Evolutionary conservation across 2,113 vertebrate species (phyloP).

Genomic region (Coregonus clupeaformis): DNA sequence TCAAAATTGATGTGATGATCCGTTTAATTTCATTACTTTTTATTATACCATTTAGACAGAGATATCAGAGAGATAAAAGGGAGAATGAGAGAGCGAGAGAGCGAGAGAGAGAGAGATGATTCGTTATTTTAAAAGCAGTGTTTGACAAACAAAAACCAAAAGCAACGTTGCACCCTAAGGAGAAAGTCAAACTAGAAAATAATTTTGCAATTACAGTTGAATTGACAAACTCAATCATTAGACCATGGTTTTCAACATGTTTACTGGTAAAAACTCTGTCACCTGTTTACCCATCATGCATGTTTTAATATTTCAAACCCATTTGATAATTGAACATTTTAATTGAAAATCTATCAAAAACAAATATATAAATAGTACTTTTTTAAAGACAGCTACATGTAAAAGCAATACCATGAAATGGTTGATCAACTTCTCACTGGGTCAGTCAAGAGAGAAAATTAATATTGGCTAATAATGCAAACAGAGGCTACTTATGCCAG

Average conservation of each 20-base stretch:
- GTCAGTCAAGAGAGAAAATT: not conserved
- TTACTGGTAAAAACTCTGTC: not conserved
- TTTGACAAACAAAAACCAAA: slow-evolving; percentile 11
- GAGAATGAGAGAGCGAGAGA: slow-evolving; percentile 15
- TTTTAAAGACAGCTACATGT: not conserved
- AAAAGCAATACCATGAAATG: slow-evolving; percentile 21
- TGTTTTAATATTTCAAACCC: slow-evolving; percentile 19
- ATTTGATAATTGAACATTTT: slow-evolving; percentile 13
- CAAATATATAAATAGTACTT: not conserved
- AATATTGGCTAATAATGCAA: slow-evolving; percentile 15
- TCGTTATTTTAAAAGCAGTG: slow-evolving; percentile 31
- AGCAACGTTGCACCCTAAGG: not conserved
- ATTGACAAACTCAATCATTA: slow-evolving; percentile 19
- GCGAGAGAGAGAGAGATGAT: slow-evolving; percentile 19
- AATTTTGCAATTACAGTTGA: slow-evolving; percentile 10
- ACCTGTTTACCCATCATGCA: slow-evolving; percentile 11
- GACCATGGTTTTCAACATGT: slow-evolving; percentile 9
- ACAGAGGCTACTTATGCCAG: slow-evolving; percentile 9
- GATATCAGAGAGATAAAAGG: slow-evolving; percentile 9
- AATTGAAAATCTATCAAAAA: slow-evolving; percentile 7
- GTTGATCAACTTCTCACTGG: slow-evolving; percentile 1
- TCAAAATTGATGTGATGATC: slow-evolving; percentile 30
- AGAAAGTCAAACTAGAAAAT: not conserved
- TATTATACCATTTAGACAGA: not conserved
- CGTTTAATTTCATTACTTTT: not conserved